Evolutionary conservation across 2,797 vertebrate species (phyloP).

Genomic region (Microchirus variegatus): DNA sequence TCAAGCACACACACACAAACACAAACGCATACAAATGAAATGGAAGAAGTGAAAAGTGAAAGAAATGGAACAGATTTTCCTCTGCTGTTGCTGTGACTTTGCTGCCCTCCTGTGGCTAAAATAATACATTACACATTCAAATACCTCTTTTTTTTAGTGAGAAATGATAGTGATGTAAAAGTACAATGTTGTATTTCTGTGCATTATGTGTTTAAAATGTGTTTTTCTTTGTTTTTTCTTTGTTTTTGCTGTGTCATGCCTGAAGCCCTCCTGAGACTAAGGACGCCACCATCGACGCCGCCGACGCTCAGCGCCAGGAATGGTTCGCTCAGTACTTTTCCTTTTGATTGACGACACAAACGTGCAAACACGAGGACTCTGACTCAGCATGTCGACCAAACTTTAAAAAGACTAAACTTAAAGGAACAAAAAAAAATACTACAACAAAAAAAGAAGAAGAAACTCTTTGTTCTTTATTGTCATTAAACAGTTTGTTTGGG

Average conservation of each 20-base stretch:
- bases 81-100: not conserved
- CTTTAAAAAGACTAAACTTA: slow-evolving; percentile 30
- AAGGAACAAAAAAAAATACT: slow-evolving; percentile 38
- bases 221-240: slow-evolving; percentile 22
- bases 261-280: slow-evolving; percentile 96
- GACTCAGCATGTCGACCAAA: slow-evolving; percentile 89
- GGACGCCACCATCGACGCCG: slow-evolving; percentile 87
- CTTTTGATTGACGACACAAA: slow-evolving; percentile 87
- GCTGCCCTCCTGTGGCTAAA: slow-evolving; percentile 45
- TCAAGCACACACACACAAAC: not conserved
- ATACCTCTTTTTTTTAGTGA: no score
- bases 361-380: slow-evolving; percentile 70
- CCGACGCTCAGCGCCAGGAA: slow-evolving; percentile 96
- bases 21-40: not conserved
- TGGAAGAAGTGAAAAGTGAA: no score
- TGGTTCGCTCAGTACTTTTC: slow-evolving; percentile 99
- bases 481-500: slow-evolving; percentile 48
- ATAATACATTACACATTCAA: not conserved
- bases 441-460: slow-evolving; percentile 46
- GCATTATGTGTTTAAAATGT: no score
- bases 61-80: not conserved
- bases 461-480: slow-evolving; percentile 77
- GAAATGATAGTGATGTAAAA: no score
- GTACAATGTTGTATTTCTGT: no score
- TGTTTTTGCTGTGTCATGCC: slow-evolving; percentile 4